A percentile compares a stretch with the other conserved stretches of the same genome.
Evolutionary conservation across 1,140 invertebrate species (phyloP).

Genomic region (Sitophilus oryzae): DNA sequence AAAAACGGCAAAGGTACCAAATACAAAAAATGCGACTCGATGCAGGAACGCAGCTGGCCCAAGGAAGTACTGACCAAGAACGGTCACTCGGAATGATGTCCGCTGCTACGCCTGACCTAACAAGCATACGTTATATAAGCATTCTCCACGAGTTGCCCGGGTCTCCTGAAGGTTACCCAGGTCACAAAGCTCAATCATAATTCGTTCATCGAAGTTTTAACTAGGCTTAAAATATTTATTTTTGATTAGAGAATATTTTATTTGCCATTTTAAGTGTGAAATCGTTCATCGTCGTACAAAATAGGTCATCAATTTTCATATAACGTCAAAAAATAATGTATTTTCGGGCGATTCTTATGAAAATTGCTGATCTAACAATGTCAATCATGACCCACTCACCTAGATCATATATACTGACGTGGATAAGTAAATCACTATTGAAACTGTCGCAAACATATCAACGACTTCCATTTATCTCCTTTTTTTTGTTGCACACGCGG

Average conservation of each 20-base stretch:
- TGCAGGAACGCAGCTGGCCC: slow-evolving; percentile 34
- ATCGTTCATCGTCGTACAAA: slow-evolving; percentile 12
- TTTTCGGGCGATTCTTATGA: too few species aligned
- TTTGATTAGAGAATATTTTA: not conserved
- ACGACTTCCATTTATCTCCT: too few species aligned
- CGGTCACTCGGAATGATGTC: slow-evolving; percentile 41
- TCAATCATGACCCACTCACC: too few species aligned
- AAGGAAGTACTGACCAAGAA: slow-evolving; percentile 36
- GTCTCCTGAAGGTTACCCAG: too few species aligned
- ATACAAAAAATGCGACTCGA: slow-evolving; percentile 33
- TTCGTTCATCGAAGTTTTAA: slow-evolving; percentile 2
- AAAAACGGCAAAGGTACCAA: slow-evolving; percentile 28
- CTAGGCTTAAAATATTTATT: slow-evolving; percentile 2
- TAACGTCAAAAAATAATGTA: too few species aligned
- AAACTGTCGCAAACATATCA: too few species aligned
- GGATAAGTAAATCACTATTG: too few species aligned
- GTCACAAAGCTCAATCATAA: slow-evolving; percentile 15
- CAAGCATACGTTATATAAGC: not conserved
- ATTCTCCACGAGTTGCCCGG: too few species aligned
- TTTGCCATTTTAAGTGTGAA: slow-evolving; percentile 14
- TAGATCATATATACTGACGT: too few species aligned
- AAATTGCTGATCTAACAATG: too few species aligned
- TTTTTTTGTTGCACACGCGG: too few species aligned
- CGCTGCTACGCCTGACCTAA: not conserved
- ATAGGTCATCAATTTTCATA: not conserved